Percentiles rank a stretch among this genome's conserved stretches.
These are phyloP conservation scores for Drosophila koepferae DNA, from an alignment of 2,888 invertebrate species.

Conservation along the genomic window DNA sequence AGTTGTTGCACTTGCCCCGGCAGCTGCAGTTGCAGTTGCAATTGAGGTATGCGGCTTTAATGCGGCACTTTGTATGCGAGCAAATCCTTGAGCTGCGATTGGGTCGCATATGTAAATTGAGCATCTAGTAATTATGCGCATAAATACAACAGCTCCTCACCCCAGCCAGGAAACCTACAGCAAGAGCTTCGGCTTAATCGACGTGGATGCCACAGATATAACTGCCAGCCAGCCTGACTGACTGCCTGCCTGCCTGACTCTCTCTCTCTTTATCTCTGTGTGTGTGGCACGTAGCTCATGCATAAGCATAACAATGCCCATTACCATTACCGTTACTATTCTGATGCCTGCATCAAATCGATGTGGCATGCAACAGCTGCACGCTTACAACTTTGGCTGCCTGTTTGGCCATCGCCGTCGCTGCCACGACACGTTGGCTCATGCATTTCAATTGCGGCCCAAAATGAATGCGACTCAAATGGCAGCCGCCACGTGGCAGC, in stretches of 20 bases:
- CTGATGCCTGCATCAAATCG: constrained; percentile 49
- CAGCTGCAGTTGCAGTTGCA: constrained; percentile 25
- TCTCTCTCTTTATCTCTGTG: background rate
- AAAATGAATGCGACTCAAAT: constrained; percentile 26
- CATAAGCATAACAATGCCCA: constrained; percentile 67
- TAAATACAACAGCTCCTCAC: constrained; percentile 53
- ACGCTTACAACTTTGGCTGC: constrained; percentile 50
- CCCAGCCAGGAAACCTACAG: constrained; percentile 8
- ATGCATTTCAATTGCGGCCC: constrained; percentile 72
- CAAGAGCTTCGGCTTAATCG: constrained; percentile 58
- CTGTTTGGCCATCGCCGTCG: constrained; percentile 21
- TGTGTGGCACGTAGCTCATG: constrained; percentile 64
- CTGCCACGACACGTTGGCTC: constrained; percentile 15
- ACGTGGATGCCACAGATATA: constrained; percentile 42
- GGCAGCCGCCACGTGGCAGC: constrained; percentile 11
- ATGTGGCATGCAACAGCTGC: constrained; percentile 79
- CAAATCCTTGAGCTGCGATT: constrained; percentile 59
- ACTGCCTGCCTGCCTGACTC: background rate
- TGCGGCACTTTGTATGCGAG: constrained; percentile 60
- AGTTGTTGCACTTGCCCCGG: constrained; percentile 44
- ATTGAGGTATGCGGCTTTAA: constrained; percentile 44
- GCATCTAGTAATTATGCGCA: constrained; percentile 71
- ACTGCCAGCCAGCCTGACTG: constrained; percentile 10
- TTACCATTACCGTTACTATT: constrained; percentile 55
- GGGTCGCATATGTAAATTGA: constrained; percentile 71